Percentiles rank a stretch among this genome's conserved stretches.
Conservation (phyloP, 2,888 invertebrate genomes). For the Trichogramma dendrolimi region DNA sequence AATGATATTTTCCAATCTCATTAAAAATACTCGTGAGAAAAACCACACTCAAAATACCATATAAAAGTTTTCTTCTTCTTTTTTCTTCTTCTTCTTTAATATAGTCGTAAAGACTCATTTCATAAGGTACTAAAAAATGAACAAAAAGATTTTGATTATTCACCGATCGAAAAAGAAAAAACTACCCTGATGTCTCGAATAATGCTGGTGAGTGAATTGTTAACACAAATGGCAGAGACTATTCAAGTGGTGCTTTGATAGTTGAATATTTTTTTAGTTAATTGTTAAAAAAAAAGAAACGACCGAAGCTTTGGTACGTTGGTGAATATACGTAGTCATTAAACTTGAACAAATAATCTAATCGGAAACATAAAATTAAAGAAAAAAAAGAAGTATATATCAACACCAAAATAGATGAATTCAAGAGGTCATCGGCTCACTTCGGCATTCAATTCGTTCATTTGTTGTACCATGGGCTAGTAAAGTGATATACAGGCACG, state of each 20-base stretch:
- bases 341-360: neutral
- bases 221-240: no score
- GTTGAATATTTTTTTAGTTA: no score
- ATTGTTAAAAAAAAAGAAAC: no score
- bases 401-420: conserved; percentile 10
- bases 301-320: no score
- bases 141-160: neutral
- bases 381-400: conserved; percentile 5
- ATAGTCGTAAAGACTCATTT: neutral
- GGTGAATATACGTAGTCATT: no score
- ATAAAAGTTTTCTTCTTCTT: neutral
- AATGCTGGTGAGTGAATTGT: no score
- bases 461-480: conserved; percentile 49
- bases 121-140: neutral
- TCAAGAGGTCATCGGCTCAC: conserved; percentile 28
- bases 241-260: no score
- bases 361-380: conserved; percentile 10
- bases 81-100: conserved; percentile 1
- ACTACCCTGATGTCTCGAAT: neutral
- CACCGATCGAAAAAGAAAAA: neutral
- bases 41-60: neutral
- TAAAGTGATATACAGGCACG: conserved; percentile 51
- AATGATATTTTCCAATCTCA: neutral
- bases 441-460: conserved; percentile 42
- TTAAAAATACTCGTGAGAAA: neutral